Evolutionary conservation across 2,797 vertebrate genomes (phyloP), one percentile per base, ranked within the genome.

Genomic region (Aplochiton taeniatus): DNA sequence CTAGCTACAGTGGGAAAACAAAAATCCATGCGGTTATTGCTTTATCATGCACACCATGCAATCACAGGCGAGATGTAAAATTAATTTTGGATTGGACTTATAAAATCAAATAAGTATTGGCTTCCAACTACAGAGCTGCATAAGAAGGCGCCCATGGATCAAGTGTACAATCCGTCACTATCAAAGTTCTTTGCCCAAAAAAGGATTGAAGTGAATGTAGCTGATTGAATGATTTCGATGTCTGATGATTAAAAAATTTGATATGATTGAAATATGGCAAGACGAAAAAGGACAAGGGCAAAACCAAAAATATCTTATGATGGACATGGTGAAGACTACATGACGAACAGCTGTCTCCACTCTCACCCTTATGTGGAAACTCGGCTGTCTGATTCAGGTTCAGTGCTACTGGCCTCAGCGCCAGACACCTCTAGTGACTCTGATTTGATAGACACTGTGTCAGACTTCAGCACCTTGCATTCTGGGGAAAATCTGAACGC

Each of bases 291-390:
- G 47, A 61, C 79, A 77, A 65, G 58, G 76, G 65, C 76, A 18
- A 57, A 77, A 77, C 82, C 66, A 74, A 58, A 77, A 76, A 56
- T 14, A 6, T 31, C 31, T 31, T 31, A 31, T 56, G 54, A 42
- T 56, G 54, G 54, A 42, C 31, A 42, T 13, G 0, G 79, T 62
- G 74, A 68, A 51, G 42, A 83, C 63, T 78, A 85, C 58, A 6
- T 6, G 11, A 81, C 80, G 86, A 65, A 73, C 66, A 82, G 63
- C 52, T 52, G 65, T 73, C 4, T 4, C 68, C 61, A 77, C 59
- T 78, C 90, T 89, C 88, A 92, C 91, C 91, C 86, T 87, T 85
- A 90, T 81, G 83, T 80, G 63, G 66, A 86, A 89, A 88, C 83
- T 60, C 77, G 77, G 77, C 70, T 90, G 77, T 81, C 83, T 85